Evolutionary conservation across 2,888 invertebrate genomes (phyloP), one percentile per base, ranked within the genome.

Genomic region (Drosophila niveifrons): DNA sequence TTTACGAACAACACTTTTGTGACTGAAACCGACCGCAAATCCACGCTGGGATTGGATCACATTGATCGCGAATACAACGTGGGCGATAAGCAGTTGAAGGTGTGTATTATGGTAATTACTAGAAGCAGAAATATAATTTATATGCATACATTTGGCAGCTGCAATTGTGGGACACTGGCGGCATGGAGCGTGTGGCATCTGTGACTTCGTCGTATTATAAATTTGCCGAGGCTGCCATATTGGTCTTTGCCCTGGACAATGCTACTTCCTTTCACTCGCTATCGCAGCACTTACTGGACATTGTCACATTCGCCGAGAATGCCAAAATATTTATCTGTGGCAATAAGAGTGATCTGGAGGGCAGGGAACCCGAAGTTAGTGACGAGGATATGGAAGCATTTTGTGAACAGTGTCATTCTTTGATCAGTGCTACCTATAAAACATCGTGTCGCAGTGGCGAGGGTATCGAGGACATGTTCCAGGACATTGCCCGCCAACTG

Each of bases 151-250:
- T 18, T 56, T 8, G 56, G 7, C 92, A 98, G 98, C 93, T 98
- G 72, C 98, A 98, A 93, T 93, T 98, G 79, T 98, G 98, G 98
- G 98, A 98, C 91, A 98, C 98, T 39, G 98, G 98, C 78, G 98
- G 98, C 52, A 98, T 98, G 97, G 98, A 98, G 93, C 94, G 98
- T 84, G 98, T 98, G 73, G 98, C 98, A 48, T 98, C 98, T 2
- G 97, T 98, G 17, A 98, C 98, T 10, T 97, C 97, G 29, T 97
- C 97, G 90, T 98, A 98, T 91, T 98, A 98, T 92, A 98, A 98
- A 93, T 98, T 98, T 93, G 97, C 98, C 2, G 98, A 98, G 91
- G 98, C 98, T 69, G 98, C 98, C 65, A 95, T 98, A 83, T 93
- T 98, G 72, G 98, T 98, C 6, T 98, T 98, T 93, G 96, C 97